A percentile compares a stretch with the other conserved stretches of the same genome.
Evolutionary conservation across 1,140 invertebrate species (phyloP).

Genomic region (Zaprionus ghesquierei): DNA sequence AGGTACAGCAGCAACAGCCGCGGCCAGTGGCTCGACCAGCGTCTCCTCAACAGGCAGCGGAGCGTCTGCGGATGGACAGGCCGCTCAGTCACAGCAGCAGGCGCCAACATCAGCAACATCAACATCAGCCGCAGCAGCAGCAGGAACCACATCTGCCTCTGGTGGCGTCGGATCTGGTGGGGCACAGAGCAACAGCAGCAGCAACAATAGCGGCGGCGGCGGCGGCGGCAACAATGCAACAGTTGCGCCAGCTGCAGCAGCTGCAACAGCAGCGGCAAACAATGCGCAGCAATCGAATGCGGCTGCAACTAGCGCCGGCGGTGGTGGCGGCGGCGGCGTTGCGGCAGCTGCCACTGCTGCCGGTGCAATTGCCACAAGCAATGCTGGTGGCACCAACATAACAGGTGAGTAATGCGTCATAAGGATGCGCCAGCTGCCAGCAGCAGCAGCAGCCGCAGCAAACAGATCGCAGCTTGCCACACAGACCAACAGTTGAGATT

Average conservation of each 20-base stretch:
- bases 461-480: neutral
- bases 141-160: conserved; percentile 6
- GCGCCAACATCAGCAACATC: conserved; percentile 38
- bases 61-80: conserved; percentile 57
- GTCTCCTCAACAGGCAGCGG: conserved; percentile 60
- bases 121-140: conserved; percentile 13
- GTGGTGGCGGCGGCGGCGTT: conserved; percentile 50
- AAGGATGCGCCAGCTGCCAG: neutral
- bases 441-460: neutral
- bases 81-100: conserved; percentile 25
- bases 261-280: conserved; percentile 33
- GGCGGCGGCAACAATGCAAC: conserved; percentile 41
- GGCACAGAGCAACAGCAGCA: conserved; percentile 10
- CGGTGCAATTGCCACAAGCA: conserved; percentile 55
- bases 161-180: conserved; percentile 26
- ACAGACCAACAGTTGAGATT: too few relatives aligned
- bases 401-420: conserved; percentile 78
- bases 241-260: conserved; percentile 32
- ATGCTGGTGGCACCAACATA: conserved; percentile 65
- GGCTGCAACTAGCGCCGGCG: conserved; percentile 37
- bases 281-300: conserved; percentile 55
- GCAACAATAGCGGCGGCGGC: conserved; percentile 49
- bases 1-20: conserved; percentile 28
- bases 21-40: conserved; percentile 63
- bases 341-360: conserved; percentile 56